Evolutionary conservation across 2,113 vertebrate genomes (phyloP).

Genomic region (Leptosomus discolor): DNA sequence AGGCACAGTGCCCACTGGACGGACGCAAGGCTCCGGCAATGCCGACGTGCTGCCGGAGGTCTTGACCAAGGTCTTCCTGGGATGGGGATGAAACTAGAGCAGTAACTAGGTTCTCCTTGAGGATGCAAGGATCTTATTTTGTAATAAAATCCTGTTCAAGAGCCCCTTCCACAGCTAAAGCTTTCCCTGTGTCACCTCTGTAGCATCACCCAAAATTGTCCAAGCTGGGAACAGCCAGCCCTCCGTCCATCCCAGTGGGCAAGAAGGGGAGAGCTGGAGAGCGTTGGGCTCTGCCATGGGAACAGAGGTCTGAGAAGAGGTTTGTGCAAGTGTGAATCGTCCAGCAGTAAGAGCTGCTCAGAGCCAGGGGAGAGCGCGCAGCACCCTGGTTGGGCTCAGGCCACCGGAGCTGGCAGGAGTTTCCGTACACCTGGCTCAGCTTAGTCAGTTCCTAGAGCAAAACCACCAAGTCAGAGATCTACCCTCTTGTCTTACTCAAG

Average conservation of each 20-base stretch:
- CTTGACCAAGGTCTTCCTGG: not conserved
- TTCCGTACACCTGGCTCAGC: not conserved
- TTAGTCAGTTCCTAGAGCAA: not conserved
- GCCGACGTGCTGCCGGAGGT: not conserved
- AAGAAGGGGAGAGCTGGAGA: not conserved
- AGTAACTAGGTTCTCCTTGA: not conserved
- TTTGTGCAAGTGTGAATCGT: not conserved
- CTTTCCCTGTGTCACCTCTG: not conserved
- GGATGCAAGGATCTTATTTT: not conserved
- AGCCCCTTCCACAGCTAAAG: not conserved
- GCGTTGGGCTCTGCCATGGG: not conserved
- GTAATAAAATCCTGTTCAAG: not conserved
- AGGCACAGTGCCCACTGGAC: no score
- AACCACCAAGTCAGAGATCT: not conserved
- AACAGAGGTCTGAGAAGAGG: not conserved
- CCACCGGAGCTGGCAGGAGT: not conserved
- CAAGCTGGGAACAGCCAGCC: not conserved
- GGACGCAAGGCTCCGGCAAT: not conserved
- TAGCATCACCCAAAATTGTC: not conserved
- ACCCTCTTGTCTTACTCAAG: not conserved
- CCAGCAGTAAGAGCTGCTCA: not conserved
- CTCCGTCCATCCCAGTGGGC: accelerated
- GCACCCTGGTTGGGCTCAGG: not conserved
- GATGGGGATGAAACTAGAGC: not conserved
- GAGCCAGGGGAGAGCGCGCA: not conserved